Conservation (phyloP, 2,888 invertebrate species). For the Syritta pipiens region DNA sequence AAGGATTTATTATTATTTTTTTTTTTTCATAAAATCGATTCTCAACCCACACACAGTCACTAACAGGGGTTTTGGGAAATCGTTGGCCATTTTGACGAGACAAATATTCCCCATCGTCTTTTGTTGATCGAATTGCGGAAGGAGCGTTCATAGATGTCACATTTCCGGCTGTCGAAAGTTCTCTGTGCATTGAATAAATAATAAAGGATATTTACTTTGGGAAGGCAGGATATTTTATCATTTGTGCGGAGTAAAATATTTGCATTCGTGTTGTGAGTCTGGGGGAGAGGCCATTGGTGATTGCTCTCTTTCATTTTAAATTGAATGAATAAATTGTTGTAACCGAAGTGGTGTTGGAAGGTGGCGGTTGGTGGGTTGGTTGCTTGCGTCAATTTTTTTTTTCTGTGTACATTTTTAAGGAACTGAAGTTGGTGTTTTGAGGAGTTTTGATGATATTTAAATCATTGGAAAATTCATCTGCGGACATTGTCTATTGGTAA, state of each 20-base stretch:
- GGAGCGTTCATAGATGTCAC: slow-evolving; percentile 43
- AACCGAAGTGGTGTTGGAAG: background rate
- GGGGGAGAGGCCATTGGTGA: background rate
- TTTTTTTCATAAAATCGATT: no score
- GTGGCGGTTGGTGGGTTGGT: no score
- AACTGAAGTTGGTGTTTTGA: no score
- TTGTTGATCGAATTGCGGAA: slow-evolving; percentile 53
- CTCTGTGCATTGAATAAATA: slow-evolving; percentile 50
- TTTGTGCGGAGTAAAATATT: slow-evolving; percentile 16
- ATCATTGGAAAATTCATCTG: no score
- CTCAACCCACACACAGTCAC: background rate
- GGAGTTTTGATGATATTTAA: no score
- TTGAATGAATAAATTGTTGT: slow-evolving; percentile 35
- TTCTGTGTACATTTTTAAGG: no score
- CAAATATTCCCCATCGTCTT: slow-evolving; percentile 37
- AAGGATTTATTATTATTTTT: no score
- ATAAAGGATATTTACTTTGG: slow-evolving; percentile 42
- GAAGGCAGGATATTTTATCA: slow-evolving; percentile 22
- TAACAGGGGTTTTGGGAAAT: slow-evolving; percentile 17
- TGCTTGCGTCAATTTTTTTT: no score
- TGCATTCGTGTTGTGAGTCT: background rate
- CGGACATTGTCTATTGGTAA: no score
- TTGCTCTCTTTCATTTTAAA: slow-evolving; percentile 16
- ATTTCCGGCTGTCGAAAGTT: slow-evolving; percentile 41
- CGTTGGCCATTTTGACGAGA: slow-evolving; percentile 34